These are phyloP conservation scores for Pluvianellus socialis DNA, from an alignment of 2,113 vertebrate genomes.

Conservation along the genomic window DNA sequence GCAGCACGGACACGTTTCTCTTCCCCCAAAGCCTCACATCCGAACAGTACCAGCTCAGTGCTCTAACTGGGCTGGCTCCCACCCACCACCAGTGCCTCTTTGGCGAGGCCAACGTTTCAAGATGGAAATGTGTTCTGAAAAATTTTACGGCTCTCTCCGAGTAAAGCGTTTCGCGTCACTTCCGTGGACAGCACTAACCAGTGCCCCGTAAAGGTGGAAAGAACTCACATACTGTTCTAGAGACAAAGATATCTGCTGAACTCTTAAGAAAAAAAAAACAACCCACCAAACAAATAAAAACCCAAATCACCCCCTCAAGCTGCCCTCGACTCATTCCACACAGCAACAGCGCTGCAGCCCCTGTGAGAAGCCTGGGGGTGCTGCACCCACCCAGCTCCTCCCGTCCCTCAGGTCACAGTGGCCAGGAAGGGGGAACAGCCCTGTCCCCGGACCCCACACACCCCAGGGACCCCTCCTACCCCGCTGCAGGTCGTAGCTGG, in stretches of 20 bases:
- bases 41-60: not conserved
- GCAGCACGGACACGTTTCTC: not conserved
- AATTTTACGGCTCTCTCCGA: accelerated
- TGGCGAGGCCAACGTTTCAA: not conserved
- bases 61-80: not conserved
- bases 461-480: not conserved
- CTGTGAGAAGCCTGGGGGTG: not conserved
- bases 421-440: too few species aligned
- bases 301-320: accelerated
- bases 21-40: not conserved
- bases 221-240: accelerated
- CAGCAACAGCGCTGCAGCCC: not conserved
- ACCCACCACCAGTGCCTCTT: not conserved
- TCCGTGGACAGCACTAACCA: not conserved
- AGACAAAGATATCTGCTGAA: not conserved
- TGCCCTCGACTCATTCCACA: not conserved
- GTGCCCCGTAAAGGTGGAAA: not conserved
- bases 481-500: accelerated
- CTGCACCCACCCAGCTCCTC: not conserved
- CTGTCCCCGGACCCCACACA: not conserved
- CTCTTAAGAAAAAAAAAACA: not conserved
- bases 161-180: not conserved
- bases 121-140: not conserved
- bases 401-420: not conserved
- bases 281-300: not conserved